phyloP scores from a whole-genome alignment of 2,113 vertebrate species.

The Ictidomys tridecemlineatus region DNA sequence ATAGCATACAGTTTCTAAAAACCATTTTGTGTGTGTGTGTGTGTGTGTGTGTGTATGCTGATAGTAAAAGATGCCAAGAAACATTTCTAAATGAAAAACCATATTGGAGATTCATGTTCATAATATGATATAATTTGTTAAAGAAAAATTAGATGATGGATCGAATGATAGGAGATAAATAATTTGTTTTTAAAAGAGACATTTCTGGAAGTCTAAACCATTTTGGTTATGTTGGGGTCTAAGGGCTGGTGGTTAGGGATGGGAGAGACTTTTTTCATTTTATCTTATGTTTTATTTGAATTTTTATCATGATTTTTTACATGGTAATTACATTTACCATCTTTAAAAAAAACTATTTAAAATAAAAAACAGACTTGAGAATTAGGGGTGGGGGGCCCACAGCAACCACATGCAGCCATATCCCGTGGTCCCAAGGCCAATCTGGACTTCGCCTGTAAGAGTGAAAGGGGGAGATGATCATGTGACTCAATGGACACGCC shows the following conservation, averaged over 20 bases:
- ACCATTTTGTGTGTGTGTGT: background rate
- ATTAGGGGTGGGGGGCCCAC: background rate
- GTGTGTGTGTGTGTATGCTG: background rate
- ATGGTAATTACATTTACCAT: background rate
- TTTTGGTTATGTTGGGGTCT: background rate
- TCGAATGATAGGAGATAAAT: too few species aligned
- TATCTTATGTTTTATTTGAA: background rate
- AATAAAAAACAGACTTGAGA: background rate
- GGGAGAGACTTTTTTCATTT: background rate
- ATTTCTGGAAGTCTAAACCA: background rate
- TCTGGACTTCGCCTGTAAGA: too few species aligned
- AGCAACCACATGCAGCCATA: too few species aligned
- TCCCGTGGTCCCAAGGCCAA: background rate
- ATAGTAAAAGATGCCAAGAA: background rate
- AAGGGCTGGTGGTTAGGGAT: background rate
- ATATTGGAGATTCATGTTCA: background rate
- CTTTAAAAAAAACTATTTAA: background rate
- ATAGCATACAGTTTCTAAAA: background rate
- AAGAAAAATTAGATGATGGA: background rate
- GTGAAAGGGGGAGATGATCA: accelerated
- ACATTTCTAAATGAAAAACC: background rate
- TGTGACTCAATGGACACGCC: accelerated
- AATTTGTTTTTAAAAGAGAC: background rate
- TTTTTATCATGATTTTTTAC: background rate
- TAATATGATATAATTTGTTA: background rate